A percentile compares a stretch with the other conserved stretches of the same genome.
phyloP scores from a whole-genome alignment of 92 coral and sea anemone genomes.

The Montipora capitata region DNA sequence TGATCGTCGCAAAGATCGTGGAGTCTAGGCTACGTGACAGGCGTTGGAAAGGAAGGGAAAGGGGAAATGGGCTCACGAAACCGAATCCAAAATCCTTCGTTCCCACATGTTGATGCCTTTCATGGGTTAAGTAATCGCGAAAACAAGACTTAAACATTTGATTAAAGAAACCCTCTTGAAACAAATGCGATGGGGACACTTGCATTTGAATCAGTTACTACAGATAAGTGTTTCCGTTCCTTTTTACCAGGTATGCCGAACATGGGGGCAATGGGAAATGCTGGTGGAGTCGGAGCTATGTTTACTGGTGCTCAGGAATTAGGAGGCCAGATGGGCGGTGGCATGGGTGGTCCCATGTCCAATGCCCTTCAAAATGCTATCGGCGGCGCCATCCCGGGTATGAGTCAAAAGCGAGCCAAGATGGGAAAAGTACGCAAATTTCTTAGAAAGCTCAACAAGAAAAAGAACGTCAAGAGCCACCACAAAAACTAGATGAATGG shows the following conservation, averaged over 20 bases:
- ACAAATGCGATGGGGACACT: no score
- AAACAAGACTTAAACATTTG: no score
- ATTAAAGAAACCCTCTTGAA: no score
- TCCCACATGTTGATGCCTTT: no score
- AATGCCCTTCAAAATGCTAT: constrained; percentile 41
- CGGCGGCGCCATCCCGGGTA: constrained; percentile 46
- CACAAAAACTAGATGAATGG: constrained; percentile 39
- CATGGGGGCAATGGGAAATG: constrained; percentile 54
- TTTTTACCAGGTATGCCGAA: constrained; percentile 43
- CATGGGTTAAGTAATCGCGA: no score
- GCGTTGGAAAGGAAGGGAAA: no score
- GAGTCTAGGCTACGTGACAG: no score
- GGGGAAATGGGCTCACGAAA: no score
- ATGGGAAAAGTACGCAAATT: constrained; percentile 78
- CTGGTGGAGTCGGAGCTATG: constrained; percentile 64
- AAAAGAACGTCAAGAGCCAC: constrained; percentile 73
- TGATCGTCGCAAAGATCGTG: no score
- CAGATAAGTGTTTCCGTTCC: not conserved
- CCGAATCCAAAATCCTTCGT: no score
- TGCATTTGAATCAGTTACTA: not conserved
- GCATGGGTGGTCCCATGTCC: constrained; percentile 41
- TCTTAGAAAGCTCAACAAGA: constrained; percentile 55
- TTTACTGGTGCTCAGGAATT: constrained; percentile 49
- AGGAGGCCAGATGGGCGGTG: constrained; percentile 56
- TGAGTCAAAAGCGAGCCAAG: constrained; percentile 66